These are phyloP conservation scores for Chiloscyllium punctatum DNA, from an alignment of 2,797 vertebrate species.

Conservation along the genomic window DNA sequence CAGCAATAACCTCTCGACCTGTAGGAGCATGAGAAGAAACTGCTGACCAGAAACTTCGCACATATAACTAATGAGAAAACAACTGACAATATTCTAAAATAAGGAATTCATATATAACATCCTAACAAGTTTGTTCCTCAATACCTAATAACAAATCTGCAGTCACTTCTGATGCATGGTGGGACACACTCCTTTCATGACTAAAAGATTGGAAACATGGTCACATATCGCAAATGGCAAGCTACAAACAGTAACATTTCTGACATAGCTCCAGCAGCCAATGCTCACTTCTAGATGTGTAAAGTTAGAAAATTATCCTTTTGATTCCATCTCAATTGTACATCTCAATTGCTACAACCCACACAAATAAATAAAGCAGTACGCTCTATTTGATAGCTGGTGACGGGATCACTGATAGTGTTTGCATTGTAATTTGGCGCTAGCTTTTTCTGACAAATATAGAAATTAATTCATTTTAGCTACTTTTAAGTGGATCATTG, in stretches of 20 bases:
- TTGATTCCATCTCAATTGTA: not conserved
- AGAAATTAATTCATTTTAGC: not conserved
- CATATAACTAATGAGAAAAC: not conserved
- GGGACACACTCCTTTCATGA: not conserved
- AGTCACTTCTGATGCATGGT: not conserved
- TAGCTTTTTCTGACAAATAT: not conserved
- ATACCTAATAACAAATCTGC: not conserved
- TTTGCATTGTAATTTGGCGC: not conserved
- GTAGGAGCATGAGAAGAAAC: not conserved
- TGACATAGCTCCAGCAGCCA: not conserved
- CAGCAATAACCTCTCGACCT: not conserved
- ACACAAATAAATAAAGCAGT: not conserved
- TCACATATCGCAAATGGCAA: not conserved
- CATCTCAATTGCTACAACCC: not conserved
- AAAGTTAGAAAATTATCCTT: not conserved
- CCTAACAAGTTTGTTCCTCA: not conserved
- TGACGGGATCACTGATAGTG: not conserved
- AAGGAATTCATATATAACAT: not conserved
- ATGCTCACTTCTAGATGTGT: not conserved
- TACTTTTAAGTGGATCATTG: slow-evolving; percentile 15
- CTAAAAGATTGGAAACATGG: not conserved
- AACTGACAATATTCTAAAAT: not conserved
- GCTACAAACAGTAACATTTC: not conserved
- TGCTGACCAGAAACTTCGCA: not conserved
- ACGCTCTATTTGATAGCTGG: not conserved